Evolutionary conservation across 2,113 vertebrate genomes (phyloP).

Genomic region (Oryzias celebensis): DNA sequence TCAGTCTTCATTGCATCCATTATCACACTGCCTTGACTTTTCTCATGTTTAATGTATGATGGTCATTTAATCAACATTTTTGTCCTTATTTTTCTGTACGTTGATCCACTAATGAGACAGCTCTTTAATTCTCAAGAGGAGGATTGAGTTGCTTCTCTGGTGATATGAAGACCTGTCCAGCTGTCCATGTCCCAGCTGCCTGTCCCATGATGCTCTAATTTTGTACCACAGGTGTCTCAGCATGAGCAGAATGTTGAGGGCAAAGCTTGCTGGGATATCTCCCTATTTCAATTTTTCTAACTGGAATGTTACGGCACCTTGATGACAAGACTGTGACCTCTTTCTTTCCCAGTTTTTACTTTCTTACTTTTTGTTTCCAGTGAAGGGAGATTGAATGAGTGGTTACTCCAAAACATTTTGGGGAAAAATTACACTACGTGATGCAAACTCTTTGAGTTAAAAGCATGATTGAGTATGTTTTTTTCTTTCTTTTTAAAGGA

Average conservation of each 20-base stretch:
- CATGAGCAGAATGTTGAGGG: conserved; percentile 53
- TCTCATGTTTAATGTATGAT: conserved; percentile 32
- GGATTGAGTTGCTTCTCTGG: conserved; percentile 6
- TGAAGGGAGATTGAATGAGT: no score
- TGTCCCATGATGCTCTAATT: conserved; percentile 41
- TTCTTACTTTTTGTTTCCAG: conserved; percentile 15
- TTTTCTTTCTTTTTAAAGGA: no score
- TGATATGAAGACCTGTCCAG: conserved; percentile 16
- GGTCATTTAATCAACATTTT: conserved; percentile 14
- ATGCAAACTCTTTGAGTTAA: no score
- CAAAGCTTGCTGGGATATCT: conserved; percentile 50
- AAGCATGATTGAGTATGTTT: no score
- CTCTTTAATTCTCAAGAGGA: conserved; percentile 14
- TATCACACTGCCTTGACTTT: conserved; percentile 22
- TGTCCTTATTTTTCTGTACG: conserved; percentile 27
- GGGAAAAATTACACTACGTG: no score
- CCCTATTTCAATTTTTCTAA: conserved; percentile 77
- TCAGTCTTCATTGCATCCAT: conserved; percentile 19
- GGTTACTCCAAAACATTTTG: no score
- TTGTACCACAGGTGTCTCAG: conserved; percentile 39
- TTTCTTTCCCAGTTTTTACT: conserved; percentile 24
- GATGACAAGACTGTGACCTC: conserved; percentile 61
- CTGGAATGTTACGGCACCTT: conserved; percentile 67
- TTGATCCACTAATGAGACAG: conserved; percentile 17
- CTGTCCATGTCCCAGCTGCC: conserved; percentile 35